Evolutionary conservation across 2,888 invertebrate species (phyloP), one percentile per base, ranked within the genome.

Genomic region (Abrostola tripartita): DNA sequence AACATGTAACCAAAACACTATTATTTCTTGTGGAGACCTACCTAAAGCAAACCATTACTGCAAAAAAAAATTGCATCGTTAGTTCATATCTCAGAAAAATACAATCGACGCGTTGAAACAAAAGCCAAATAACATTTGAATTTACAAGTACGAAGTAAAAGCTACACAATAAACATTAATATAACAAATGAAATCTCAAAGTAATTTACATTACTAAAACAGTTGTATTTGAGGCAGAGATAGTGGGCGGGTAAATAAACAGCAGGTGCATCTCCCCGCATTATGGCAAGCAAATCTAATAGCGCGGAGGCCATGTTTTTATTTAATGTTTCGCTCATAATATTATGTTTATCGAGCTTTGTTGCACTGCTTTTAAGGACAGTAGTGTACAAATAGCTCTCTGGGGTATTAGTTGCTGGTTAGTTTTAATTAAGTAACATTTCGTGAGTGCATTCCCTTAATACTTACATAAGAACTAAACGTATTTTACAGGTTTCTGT

Each of bases 241-340:
- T 50, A 11, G 53, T 37, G 44, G 53, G 9, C 8, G 36, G 47
- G 52, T 61, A 62, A 72, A 71, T 67, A 79, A 72, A 76, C 54
- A 44, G 50, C 76, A 73, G 68, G 61, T 71, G 78, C 79, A 71
- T 74, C 74, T 52, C 5, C 47, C 36, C 57, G 68, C 69, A 70
- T 76, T 79, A 73, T 52, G 36, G 62, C 52, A 24, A 14, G 58
- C 60, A 75, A 79, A 77, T 75, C 68, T 68, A 79, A 79, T 77
- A 71, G 12, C 52, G 14, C 37, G 36, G 24, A 37, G 5, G n/a
- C 38, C 55, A 14, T 4, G 52, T n/a, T 14, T 61, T 75, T 69
- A 72, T 66, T 75, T 72, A 72, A 71, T 69, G 50, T 63, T 71
- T 52, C 52, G 38, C 55, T 65, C 52, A 67, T 59, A n/a, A 54